Percentiles rank a stretch among this genome's conserved stretches.
phyloP scores from a whole-genome alignment of 2,797 vertebrate genomes.

The Graptemys geographica region DNA sequence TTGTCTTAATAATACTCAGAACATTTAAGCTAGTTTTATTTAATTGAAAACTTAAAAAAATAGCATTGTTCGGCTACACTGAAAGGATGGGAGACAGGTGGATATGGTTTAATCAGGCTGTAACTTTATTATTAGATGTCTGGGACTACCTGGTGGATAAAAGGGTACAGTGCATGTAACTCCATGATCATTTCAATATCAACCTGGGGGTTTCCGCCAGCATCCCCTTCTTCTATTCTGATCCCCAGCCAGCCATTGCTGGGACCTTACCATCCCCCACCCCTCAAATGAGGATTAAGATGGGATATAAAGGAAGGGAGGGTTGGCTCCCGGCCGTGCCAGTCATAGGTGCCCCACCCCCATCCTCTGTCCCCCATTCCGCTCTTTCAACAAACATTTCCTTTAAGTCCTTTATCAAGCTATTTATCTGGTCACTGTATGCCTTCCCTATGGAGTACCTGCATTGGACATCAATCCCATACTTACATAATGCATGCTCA shows the following conservation, averaged over 20 bases:
- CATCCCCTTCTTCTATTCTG: background rate
- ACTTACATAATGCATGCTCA: background rate
- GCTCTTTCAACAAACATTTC: too few species aligned
- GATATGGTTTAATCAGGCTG: background rate
- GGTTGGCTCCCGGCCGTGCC: background rate
- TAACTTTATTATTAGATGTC: background rate
- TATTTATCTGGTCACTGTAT: background rate
- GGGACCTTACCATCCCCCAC: background rate
- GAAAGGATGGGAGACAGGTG: background rate
- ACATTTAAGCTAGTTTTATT: background rate
- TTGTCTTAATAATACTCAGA: background rate
- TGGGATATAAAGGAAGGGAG: background rate
- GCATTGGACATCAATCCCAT: background rate
- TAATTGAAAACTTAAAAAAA: background rate
- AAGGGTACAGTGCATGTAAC: background rate
- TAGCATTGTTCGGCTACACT: background rate
- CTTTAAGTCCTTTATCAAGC: too few species aligned
- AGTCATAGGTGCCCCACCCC: background rate
- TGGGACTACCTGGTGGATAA: background rate
- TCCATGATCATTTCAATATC: background rate
- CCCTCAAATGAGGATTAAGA: background rate
- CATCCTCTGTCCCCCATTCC: too few species aligned
- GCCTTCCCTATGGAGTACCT: background rate
- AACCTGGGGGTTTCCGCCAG: background rate
- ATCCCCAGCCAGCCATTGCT: background rate